These are phyloP conservation scores for Pungitius pungitius DNA, from an alignment of 2,113 vertebrate species.

Conservation along the genomic window DNA sequence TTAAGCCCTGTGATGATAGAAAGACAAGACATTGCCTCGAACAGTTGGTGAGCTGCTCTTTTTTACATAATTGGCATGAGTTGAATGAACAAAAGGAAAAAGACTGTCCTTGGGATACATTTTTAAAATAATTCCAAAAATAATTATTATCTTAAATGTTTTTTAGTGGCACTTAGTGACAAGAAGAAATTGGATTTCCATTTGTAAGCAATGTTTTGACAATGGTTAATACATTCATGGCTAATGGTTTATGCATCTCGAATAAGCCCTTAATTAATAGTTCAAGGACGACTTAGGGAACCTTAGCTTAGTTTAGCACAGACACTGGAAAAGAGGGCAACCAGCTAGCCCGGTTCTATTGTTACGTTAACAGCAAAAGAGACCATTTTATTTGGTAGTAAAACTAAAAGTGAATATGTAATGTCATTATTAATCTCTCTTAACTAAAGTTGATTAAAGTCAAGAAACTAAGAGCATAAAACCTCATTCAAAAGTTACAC, in stretches of 20 bases:
- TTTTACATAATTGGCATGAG: constrained; percentile 30
- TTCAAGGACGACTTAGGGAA: not conserved
- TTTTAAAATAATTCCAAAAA: constrained; percentile 2
- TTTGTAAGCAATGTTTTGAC: not conserved
- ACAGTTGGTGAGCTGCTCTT: constrained; percentile 20
- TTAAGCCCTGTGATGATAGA: constrained; percentile 39
- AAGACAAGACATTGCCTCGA: constrained; percentile 27
- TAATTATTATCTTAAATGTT: not conserved
- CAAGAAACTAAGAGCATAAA: not conserved
- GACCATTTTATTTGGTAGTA: not conserved
- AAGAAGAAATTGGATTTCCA: not conserved
- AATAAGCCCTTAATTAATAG: not conserved
- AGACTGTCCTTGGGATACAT: not conserved
- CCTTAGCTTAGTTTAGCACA: not conserved
- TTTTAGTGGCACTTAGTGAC: not conserved
- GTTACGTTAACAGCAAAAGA: not conserved
- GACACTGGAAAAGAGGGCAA: not conserved
- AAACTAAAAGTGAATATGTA: not conserved
- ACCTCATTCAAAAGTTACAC: not conserved
- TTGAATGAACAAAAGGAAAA: constrained; percentile 1
- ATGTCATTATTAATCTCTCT: not conserved
- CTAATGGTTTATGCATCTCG: not conserved
- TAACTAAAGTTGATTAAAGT: not conserved
- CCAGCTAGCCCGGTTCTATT: not conserved
- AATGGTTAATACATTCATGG: not conserved